Evolutionary conservation across 64 coral and sea anemone genomes (phyloP).

Genomic region (Dendronephthya gigantea): DNA sequence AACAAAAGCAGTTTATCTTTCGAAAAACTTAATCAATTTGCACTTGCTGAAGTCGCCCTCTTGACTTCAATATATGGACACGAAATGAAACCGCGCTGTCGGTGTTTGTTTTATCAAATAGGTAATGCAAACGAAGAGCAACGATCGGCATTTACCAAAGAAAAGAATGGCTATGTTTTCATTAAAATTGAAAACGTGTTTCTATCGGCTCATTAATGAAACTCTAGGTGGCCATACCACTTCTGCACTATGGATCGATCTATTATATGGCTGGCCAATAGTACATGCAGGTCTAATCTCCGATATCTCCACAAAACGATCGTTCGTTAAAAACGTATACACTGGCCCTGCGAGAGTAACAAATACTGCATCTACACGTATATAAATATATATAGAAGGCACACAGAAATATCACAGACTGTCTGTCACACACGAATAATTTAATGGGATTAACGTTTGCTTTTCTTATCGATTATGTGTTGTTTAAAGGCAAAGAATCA

Average conservation of each 20-base stretch:
- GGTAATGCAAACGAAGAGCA: conserved; percentile 11
- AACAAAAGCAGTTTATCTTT: not conserved
- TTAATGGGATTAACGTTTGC: not conserved
- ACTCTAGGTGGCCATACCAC: conserved; percentile 12
- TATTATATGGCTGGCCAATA: not conserved
- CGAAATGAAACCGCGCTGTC: conserved; percentile 9
- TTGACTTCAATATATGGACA: not conserved
- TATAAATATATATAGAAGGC: not conserved
- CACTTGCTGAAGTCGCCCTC: not conserved
- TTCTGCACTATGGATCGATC: not conserved
- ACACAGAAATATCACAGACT: not conserved
- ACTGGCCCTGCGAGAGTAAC: too few relatives aligned
- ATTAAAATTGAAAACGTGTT: conserved; percentile 25
- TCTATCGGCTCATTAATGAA: not conserved
- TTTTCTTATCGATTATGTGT: not conserved
- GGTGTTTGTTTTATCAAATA: conserved; percentile 17
- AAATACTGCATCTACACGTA: not conserved
- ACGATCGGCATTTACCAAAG: conserved; percentile 17
- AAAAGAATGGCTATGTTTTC: not conserved
- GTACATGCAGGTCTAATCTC: too few relatives aligned
- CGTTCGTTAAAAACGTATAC: not conserved
- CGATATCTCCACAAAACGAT: not conserved
- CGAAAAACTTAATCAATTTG: not conserved
- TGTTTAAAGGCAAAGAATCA: not conserved
- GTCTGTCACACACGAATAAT: not conserved